Conservation (phyloP, 2,113 vertebrate genomes). For the Ceyx cyanopectus region DNA sequence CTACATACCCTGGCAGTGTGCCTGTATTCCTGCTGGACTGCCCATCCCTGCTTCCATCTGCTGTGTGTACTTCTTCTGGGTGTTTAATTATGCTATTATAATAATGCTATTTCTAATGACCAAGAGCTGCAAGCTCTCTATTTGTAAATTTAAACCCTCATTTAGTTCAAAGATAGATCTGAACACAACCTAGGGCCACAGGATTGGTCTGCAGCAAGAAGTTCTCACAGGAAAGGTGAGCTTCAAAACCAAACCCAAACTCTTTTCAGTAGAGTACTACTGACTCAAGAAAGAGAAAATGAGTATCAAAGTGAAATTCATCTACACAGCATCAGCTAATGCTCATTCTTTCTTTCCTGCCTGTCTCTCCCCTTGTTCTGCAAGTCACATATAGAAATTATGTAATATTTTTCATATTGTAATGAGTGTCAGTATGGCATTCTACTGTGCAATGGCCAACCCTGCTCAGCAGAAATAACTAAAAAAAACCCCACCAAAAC, state of each 20-base stretch:
- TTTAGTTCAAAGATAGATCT: background rate
- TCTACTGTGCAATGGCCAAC: background rate
- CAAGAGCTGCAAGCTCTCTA: background rate
- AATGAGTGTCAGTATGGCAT: background rate
- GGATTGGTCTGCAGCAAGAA: background rate
- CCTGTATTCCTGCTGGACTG: background rate
- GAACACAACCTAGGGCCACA: background rate
- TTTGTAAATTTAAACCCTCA: background rate
- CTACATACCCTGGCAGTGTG: background rate
- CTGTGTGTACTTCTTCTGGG: background rate
- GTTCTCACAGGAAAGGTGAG: background rate
- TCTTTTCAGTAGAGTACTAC: background rate
- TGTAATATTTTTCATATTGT: background rate
- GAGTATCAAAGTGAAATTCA: background rate
- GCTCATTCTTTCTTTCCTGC: background rate
- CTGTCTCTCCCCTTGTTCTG: background rate
- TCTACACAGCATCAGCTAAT: background rate
- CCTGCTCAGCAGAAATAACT: background rate
- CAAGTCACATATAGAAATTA: background rate
- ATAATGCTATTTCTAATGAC: background rate
- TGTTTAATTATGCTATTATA: background rate
- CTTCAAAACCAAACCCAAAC: background rate
- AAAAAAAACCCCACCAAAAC: background rate
- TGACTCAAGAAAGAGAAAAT: background rate
- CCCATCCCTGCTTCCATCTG: background rate